These are phyloP conservation scores for Drosophila histrio DNA, from an alignment of 2,888 invertebrate genomes.

Conservation along the genomic window DNA sequence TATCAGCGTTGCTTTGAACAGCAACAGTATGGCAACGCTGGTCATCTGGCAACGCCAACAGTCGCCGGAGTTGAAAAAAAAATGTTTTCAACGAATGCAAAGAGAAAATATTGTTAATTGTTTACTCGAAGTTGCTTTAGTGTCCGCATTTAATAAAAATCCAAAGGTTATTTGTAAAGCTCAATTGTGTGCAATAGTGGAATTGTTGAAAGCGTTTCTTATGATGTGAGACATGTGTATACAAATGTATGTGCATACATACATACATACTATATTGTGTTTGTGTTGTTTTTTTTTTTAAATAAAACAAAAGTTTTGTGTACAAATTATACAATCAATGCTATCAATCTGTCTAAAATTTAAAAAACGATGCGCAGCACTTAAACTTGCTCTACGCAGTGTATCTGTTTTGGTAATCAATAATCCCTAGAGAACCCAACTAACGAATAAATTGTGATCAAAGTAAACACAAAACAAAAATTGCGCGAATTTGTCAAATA, in stretches of 20 bases:
- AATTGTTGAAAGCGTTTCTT: neutral
- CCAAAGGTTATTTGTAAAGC: neutral
- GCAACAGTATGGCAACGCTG: constrained; percentile 15
- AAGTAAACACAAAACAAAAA: neutral
- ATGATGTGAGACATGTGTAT: constrained; percentile 8
- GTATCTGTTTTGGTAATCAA: neutral
- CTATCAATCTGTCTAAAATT: neutral
- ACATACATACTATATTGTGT: constrained; percentile 11
- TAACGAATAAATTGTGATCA: neutral
- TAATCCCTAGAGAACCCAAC: neutral
- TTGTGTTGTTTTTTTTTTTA: constrained; percentile 46
- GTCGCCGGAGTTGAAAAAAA: constrained; percentile 58
- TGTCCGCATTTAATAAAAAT: neutral
- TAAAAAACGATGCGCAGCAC: neutral
- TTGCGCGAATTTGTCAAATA: neutral
- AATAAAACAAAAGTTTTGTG: constrained; percentile 44
- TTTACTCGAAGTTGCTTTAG: neutral
- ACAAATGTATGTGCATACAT: neutral
- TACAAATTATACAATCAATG: constrained; percentile 34
- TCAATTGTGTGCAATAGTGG: neutral
- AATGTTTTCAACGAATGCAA: constrained; percentile 7
- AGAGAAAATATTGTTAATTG: constrained; percentile 6
- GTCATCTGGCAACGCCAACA: constrained; percentile 39
- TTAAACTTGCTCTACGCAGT: neutral
- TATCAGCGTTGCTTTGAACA: constrained; percentile 39